phyloP scores from a whole-genome alignment of 1,140 invertebrate genomes.

The Drosophila littoralis region DNA sequence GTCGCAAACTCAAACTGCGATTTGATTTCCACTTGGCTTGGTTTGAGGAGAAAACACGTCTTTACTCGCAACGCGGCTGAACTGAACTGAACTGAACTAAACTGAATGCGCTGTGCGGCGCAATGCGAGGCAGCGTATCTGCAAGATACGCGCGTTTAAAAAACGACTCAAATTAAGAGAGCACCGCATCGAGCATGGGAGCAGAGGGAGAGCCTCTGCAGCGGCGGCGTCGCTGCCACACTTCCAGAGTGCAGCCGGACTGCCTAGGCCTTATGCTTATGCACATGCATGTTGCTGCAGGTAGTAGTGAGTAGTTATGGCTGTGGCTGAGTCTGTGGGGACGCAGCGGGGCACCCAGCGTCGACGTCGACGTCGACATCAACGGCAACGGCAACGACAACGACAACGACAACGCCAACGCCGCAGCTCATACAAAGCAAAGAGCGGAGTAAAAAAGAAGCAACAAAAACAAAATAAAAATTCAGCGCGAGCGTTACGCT shows the following conservation, averaged over 20 bases:
- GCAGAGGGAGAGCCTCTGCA: conserved; percentile 14
- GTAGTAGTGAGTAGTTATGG: conserved; percentile 41
- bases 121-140: conserved; percentile 52
- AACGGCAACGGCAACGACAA: not conserved
- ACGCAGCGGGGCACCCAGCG: conserved; percentile 29
- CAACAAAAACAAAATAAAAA: conserved; percentile 41
- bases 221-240: not conserved
- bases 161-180: conserved; percentile 48
- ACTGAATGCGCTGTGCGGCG: conserved; percentile 38
- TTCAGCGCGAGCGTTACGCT: conserved; percentile 21
- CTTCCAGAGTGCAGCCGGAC: conserved; percentile 2
- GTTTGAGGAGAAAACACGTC: conserved; percentile 80
- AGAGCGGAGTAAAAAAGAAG: conserved; percentile 41
- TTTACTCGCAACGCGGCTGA: conserved; percentile 84
- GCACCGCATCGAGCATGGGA: conserved; percentile 28
- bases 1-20: conserved; percentile 66
- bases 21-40: conserved; percentile 46
- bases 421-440: conserved; percentile 29
- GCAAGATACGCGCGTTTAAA: conserved; percentile 50
- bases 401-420: conserved; percentile 7
- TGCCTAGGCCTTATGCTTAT: conserved; percentile 38
- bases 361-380: conserved; percentile 13
- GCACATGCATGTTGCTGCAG: conserved; percentile 60
- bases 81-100: conserved; percentile 79
- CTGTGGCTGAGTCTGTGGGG: conserved; percentile 11